Percentiles rank a stretch among this genome's conserved stretches.
phyloP scores from a whole-genome alignment of 2,113 vertebrate species.

The Callospermophilus lateralis region DNA sequence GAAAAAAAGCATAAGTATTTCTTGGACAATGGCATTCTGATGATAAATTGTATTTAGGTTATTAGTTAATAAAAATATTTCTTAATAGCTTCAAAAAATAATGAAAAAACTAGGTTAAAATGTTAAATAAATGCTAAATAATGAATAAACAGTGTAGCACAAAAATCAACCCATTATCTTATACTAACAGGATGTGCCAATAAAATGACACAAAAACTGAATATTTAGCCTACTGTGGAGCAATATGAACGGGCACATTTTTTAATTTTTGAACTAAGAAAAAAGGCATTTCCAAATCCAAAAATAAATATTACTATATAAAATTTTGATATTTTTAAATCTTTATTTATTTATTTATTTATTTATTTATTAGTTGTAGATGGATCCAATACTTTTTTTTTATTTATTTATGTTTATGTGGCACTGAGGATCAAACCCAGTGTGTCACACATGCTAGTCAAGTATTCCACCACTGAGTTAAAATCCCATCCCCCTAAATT shows the following conservation, averaged over 20 bases:
- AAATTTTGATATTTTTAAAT: conserved; percentile 15
- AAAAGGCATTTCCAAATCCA: neutral
- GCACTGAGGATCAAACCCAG: no score
- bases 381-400: no score
- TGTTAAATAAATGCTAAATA: neutral
- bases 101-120: neutral
- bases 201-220: neutral
- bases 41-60: neutral
- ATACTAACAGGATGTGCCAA: neutral
- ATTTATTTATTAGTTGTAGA: no score
- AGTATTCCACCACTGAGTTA: no score
- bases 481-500: no score
- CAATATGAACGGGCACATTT: neutral
- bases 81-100: neutral
- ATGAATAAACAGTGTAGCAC: neutral
- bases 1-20: neutral
- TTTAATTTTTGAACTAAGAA: neutral
- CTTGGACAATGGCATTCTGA: neutral
- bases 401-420: no score
- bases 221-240: neutral
- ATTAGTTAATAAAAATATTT: conserved; percentile 30
- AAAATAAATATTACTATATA: neutral
- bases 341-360: neutral
- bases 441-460: no score
- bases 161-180: neutral